Conservation (phyloP, 2,888 invertebrate species). For the Tetropium fuscum region DNA sequence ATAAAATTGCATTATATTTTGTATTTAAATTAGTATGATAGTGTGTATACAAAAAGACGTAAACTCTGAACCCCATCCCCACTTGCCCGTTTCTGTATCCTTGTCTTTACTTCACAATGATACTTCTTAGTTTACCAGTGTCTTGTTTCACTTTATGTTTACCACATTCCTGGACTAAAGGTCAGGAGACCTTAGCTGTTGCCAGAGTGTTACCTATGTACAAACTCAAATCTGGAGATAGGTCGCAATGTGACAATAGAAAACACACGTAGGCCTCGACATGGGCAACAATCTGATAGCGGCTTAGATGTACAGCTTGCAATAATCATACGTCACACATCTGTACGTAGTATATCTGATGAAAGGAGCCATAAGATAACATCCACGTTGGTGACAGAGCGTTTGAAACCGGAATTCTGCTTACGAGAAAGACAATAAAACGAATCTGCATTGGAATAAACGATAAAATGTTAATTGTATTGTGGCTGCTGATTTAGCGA, state of each 20-base stretch:
- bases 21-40: no score
- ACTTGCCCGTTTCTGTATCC: no score
- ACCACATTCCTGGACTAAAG: constrained; percentile 7
- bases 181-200: constrained; percentile 11
- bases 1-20: no score
- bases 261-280: constrained; percentile 18
- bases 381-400: constrained; percentile 8
- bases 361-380: constrained; percentile 24
- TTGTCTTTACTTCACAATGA: no score
- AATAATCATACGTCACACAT: constrained; percentile 27
- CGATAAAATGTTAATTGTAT: constrained; percentile 9
- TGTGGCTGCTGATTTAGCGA: not conserved
- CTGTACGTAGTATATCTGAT: constrained; percentile 18
- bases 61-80: no score
- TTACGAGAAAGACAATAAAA: constrained; percentile 6
- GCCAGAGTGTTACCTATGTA: constrained; percentile 2
- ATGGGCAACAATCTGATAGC: constrained; percentile 15
- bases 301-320: constrained; percentile 7
- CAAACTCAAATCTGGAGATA: constrained; percentile 10
- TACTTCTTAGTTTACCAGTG: no score
- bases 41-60: no score
- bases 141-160: no score
- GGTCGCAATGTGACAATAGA: constrained; percentile 20
- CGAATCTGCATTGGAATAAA: constrained; percentile 2
- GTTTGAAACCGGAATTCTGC: constrained; percentile 13